phyloP scores from a whole-genome alignment of 2,113 vertebrate genomes.

The Callopanchax toddi region DNA sequence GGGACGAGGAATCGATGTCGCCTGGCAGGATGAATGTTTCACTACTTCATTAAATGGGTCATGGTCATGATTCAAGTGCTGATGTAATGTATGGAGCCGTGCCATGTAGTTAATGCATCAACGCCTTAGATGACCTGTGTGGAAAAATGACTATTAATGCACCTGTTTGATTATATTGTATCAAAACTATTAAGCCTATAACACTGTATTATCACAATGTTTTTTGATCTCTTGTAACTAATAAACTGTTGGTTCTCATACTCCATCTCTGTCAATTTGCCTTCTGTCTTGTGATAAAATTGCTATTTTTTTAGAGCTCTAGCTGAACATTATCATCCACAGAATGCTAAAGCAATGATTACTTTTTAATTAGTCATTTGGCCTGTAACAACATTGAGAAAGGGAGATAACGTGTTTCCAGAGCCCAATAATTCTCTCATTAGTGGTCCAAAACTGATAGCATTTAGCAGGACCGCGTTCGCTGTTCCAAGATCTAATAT shows the following conservation, averaged over 20 bases:
- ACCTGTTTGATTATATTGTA: slow-evolving; percentile 23
- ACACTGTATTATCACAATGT: slow-evolving; percentile 9
- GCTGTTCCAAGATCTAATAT: too few relatives aligned
- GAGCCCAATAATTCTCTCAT: too few relatives aligned
- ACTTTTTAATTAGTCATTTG: not conserved
- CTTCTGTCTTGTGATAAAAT: not conserved
- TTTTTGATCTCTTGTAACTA: slow-evolving; percentile 45
- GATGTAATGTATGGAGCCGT: slow-evolving; percentile 49
- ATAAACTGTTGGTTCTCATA: slow-evolving; percentile 45
- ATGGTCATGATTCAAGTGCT: slow-evolving; percentile 49
- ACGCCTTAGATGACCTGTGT: slow-evolving; percentile 46
- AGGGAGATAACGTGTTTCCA: too few relatives aligned
- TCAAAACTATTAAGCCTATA: slow-evolving; percentile 25
- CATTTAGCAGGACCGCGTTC: too few relatives aligned
- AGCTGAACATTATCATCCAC: not conserved
- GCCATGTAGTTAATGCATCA: slow-evolving; percentile 48
- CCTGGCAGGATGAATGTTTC: slow-evolving; percentile 45
- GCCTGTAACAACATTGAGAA: too few relatives aligned
- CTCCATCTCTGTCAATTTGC: not conserved
- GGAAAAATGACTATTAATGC: slow-evolving; percentile 20
- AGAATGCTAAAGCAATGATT: not conserved
- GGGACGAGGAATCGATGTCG: slow-evolving; percentile 39
- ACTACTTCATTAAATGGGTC: slow-evolving; percentile 55
- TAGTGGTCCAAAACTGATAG: too few relatives aligned
- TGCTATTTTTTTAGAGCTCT: not conserved